Evolutionary conservation across 2,888 invertebrate species (phyloP), one percentile per base, ranked within the genome.

Genomic region (Trissolcus japonicus): DNA sequence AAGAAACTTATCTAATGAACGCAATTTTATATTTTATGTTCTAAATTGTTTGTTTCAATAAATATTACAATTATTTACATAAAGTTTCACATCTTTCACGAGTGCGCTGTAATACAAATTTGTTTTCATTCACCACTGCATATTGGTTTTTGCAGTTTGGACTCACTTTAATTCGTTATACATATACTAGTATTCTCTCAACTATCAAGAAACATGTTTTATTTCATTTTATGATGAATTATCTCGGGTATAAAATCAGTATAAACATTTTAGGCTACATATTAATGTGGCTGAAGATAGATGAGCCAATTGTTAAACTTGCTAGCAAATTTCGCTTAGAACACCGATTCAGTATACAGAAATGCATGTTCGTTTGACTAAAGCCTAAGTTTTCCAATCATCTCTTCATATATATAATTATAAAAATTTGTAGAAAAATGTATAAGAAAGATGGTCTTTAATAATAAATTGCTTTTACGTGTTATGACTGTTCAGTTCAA

Each of bases 41-140:
- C 81, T 80, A 78, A 73, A 54, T 73, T 81, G 72, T 74, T 76
- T 82, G 82, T 83, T 85, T 51, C 51, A 86, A 88, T 88, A 88
- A 88, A 88, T 88, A 88, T 88, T 88, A 88, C 88, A 88, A 86
- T 80, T 88, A 88, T 88, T 82, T 88, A 88, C 88, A 88, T 59
- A 77, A 81, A 74, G 66, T 62, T 68, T 63, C 57, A 51, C 46
- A 56, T 60, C 59, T 62, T 63, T 72, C 68, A 67, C 56, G 65
- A 56, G 46, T 68, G 59, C 67, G 63, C 50, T 35, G 53, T 59
- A 53, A 66, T 21, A 46, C 53, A 46, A 57, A 19, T 29, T 29
- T 46, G 19, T 13, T 46, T 14, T 21, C 14, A 7, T 51, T 50
- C 16, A 50, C 50, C n/a, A 11, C 3, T 43, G 25, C 35, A 9